Conservation (phyloP, 2,113 vertebrate genomes). For the Pituophis catenifer region DNA sequence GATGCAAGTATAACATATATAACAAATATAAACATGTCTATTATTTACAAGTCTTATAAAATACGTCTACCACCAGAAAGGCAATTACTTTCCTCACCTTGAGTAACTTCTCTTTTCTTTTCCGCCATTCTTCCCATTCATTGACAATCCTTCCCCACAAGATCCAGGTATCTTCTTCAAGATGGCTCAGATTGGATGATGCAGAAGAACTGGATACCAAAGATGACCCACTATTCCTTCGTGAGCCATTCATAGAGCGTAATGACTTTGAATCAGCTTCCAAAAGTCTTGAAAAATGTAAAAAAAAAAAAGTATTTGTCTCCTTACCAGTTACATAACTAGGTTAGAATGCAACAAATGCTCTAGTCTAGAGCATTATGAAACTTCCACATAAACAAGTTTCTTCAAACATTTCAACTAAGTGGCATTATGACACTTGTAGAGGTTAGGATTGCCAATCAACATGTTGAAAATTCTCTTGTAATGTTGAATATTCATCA, state of each 20-base stretch:
- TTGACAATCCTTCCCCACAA: constrained; percentile 96
- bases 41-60: too few species aligned
- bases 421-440: not conserved
- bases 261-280: constrained; percentile 95
- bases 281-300: constrained; percentile 74
- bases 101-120: constrained; percentile 91
- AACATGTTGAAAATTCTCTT: not conserved
- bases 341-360: not conserved
- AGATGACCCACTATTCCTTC: constrained; percentile 88
- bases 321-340: not conserved
- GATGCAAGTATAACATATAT: not conserved
- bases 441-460: not conserved
- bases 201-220: constrained; percentile 92
- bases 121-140: constrained; percentile 95
- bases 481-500: not conserved
- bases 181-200: constrained; percentile 90
- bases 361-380: not conserved
- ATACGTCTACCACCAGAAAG: fast-evolving
- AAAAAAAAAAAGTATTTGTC: not conserved
- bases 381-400: not conserved
- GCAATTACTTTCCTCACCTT: constrained; percentile 72
- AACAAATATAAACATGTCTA: not conserved
- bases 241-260: constrained; percentile 90
- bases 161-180: constrained; percentile 96
- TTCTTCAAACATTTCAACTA: not conserved